These are phyloP conservation scores for Rhopalosiphum padi DNA, from an alignment of 1,140 invertebrate species.

Conservation along the genomic window DNA sequence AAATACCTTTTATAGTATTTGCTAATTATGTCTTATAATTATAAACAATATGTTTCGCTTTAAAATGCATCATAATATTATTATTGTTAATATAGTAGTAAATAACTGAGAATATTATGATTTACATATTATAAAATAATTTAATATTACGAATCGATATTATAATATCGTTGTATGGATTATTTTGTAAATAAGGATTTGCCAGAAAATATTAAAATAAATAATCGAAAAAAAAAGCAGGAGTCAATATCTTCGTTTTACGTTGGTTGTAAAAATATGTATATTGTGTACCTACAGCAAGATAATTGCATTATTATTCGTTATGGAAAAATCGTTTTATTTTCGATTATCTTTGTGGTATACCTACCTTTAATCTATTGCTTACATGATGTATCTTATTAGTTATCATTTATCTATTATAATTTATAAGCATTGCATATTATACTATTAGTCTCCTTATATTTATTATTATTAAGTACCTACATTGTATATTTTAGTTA, in stretches of 20 bases:
- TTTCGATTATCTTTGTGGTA: no score
- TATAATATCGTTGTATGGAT: neutral
- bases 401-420: no score
- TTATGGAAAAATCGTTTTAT: no score
- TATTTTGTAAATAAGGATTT: neutral
- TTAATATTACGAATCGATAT: neutral
- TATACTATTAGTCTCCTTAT: no score
- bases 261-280: neutral
- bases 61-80: neutral
- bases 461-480: no score
- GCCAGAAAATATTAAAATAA: neutral
- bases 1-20: neutral
- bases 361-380: no score
- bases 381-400: no score
- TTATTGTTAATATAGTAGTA: neutral
- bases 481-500: no score
- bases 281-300: no score
- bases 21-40: neutral
- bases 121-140: no score
- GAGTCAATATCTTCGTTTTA: neutral
- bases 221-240: neutral
- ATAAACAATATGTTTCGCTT: neutral
- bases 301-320: no score
- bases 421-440: no score
- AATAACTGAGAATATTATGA: neutral